Base-by-base conservation (phyloP, 2,888 invertebrate genomes). In the Ectemnius continuus region DNA sequence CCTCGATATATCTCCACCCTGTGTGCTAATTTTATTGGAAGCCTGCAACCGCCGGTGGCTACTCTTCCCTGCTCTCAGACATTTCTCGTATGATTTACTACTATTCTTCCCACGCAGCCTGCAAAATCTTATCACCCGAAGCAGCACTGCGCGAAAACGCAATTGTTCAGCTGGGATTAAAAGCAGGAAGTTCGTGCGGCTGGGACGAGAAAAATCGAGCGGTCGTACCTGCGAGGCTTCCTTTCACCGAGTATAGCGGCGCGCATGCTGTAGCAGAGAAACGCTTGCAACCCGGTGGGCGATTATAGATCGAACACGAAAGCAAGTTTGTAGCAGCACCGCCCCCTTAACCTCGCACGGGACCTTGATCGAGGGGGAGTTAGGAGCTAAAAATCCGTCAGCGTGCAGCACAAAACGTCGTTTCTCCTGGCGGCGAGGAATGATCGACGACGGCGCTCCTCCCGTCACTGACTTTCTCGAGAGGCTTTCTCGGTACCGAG, bases 161-260 rank as follows among this genome's bases (percentile, higher is more conserved):
- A 81, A 80, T 80, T 75, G 64, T 61, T 66, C 64, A 61, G 61
- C 65, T 52, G 60, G 71, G 73, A 76, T 78, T 76, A 80, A 80
- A 78, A 78, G 71, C 81, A 76, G 78, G 78, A 80, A 76, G 78
- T 67, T 70, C 58, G 62, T 36, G 56, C 45, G 56, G 45, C 58
- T 57, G 57, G 64, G 45, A 67, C 52, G 52, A 11, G 52, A 16
- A 52, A 52, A 16, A 13, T 52, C 13, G 52, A 52, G 16, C 14
- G 47, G 13, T 14, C 47, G 13, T 52, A 14, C 5, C 52, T 16
- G 52, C 14, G n/a, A 52, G 52, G 52, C 52, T 52, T 52, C 52
- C 52, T 52, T 52, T 52, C 52, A 52, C 52, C 52, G 52, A 13
- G 47, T 11, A 52, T 13, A 36, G 8, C 11, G 3, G 0, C 4